A percentile compares a stretch with the other conserved stretches of the same genome.
Evolutionary conservation across 2,888 invertebrate species (phyloP).

Genomic region (Phasia obesa): DNA sequence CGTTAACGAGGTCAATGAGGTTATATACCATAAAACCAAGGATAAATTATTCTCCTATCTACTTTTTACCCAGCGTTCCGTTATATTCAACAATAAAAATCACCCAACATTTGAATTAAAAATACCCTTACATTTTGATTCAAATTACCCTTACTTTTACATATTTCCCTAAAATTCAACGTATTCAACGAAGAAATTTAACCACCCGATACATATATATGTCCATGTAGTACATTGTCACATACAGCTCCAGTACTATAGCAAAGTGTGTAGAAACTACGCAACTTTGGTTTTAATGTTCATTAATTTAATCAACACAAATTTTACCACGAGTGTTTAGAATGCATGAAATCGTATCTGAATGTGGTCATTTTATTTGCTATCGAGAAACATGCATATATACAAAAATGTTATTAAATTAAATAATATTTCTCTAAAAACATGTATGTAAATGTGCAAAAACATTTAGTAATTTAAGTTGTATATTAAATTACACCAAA

Average conservation of each 20-base stretch:
- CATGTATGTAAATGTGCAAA: no score
- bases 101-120: no score
- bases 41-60: conserved; percentile 43
- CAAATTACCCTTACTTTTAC: no score
- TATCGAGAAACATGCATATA: background rate
- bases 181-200: no score
- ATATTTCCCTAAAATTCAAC: no score
- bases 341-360: conserved; percentile 47
- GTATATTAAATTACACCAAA: no score
- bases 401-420: background rate
- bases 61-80: background rate
- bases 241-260: no score
- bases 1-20: conserved; percentile 56
- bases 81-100: background rate
- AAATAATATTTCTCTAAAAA: background rate
- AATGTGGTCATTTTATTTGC: conserved; percentile 34
- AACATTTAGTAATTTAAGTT: no score
- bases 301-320: conserved; percentile 66
- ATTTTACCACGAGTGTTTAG: conserved; percentile 51
- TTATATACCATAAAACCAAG: conserved; percentile 56
- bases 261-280: conserved; percentile 37
- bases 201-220: no score
- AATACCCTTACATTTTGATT: no score
- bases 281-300: conserved; percentile 53
- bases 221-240: no score